Evolutionary conservation across 2,888 invertebrate genomes (phyloP), one percentile per base, ranked within the genome.

Genomic region (Drosophila peninsularis): DNA sequence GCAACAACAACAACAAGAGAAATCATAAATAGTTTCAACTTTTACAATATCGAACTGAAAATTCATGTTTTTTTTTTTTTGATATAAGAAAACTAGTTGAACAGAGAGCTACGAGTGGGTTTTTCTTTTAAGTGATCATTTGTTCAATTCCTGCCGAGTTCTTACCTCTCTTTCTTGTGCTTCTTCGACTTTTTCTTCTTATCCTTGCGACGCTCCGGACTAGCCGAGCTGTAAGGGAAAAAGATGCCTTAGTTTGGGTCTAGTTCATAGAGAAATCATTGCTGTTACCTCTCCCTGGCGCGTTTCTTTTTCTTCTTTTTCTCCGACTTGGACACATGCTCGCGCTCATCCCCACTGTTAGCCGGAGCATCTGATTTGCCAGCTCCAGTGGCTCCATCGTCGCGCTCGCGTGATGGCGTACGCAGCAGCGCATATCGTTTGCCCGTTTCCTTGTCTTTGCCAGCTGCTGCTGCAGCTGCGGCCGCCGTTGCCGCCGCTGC

Each of bases 141-240:
- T 17, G n/a, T 53, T 41, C 21, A 1, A 19, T 34, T 53, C 9
- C 45, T 39, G 44, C 27, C 49, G 53, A 72, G 50, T 52, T 81
- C 94, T 93, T 93, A 95, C 96, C 95, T 95, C 81, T 95, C 95
- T 92, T 95, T 95, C 92, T 95, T 95, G 90, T 94, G 94, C 92
- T 95, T 95, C 92, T 96, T 96, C 0, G 95, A 94, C 91, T 96
- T 96, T 93, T 96, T 96, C 94, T 96, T 96, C 93, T 96, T 96
- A 74, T 95, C 93, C 90, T 95, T 95, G 92, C 95, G 96, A 30
- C 94, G 94, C 89, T 96, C 96, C 78, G 95, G 95, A 88, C 94
- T 94, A 56, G 96, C 95, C 47, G 95, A 94, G 89, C 96, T 96
- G 71, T 0, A 75, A 17, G 39, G 41, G 42, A 71, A 21, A 42